Evolutionary conservation across 2,888 invertebrate genomes (phyloP), one percentile per base, ranked within the genome.

Genomic region (Allolobophora icterica): DNA sequence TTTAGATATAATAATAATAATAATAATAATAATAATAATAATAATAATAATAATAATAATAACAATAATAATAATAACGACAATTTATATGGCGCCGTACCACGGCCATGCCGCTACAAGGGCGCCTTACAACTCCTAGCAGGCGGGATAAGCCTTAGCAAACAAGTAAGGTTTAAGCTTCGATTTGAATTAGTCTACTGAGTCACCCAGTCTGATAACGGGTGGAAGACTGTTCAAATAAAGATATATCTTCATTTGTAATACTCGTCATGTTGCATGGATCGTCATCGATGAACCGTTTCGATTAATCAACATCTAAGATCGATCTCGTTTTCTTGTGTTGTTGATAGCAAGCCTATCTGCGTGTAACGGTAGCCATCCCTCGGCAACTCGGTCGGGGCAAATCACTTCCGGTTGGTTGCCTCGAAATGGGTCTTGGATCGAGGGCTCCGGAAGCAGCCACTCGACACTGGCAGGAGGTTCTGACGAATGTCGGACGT

Each of bases 361-460:
- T 87, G 0, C 34, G 38, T 13, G 87, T 87, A 5, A 38, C 24
- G 19, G 87, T 87, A 17, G 35, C 87, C 35, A 38, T 87, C 35
- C 87, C 87, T 19, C 87, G 87, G 13, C 21, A 24, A 35, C 38
- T 38, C 11, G 34, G 34, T 35, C 8, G 87, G 8, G 87, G 87
- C 0, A 34, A 38, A 24, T 34, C 87, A 38, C 35, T 87, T 34
- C 87, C 87, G 34, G 87, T 87, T 17, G 87, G 87, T 19, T 87
- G 87, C 17, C 87, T 87, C 35, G 38, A 34, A 3, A 34, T 87
- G 34, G 87, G 87, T 0, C 35, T 38, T 13, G 87, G 87, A 21
- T 87, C 87, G 87, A 87, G 38, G 35, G 87, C 87, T 34, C 38
- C 87, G 87, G 38, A 34, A 21, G 34, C 87, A 34, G 87, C 87